Evolutionary conservation across 2,888 invertebrate genomes (phyloP).

Genomic region (Chironomus riparius): DNA sequence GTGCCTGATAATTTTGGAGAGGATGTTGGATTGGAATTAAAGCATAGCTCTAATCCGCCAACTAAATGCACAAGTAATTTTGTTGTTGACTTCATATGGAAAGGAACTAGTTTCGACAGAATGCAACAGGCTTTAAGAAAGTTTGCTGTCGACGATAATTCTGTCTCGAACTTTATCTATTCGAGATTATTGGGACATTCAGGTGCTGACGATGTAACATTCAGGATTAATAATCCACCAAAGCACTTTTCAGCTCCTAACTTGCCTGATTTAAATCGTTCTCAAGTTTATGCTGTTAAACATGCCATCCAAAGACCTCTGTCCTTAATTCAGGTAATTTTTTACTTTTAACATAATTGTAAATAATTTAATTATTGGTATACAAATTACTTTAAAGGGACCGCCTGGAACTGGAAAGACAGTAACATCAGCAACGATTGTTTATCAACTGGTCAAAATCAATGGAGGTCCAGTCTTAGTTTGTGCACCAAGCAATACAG

Average conservation of each 20-base stretch:
- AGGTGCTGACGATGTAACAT: conserved; percentile 86
- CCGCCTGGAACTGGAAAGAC: conserved; percentile 77
- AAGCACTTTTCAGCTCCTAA: conserved; percentile 97
- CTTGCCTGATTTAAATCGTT: conserved; percentile 93
- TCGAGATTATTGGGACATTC: conserved; percentile 92
- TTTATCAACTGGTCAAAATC: conserved; percentile 93
- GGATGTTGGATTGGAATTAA: conserved; percentile 94
- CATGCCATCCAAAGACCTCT: conserved; percentile 94
- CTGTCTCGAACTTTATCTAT: conserved; percentile 96
- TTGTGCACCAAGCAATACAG: conserved; percentile 98
- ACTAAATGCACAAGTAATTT: conserved; percentile 91
- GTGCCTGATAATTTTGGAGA: conserved; percentile 95
- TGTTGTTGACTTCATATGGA: conserved; percentile 98
- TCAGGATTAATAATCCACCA: conserved; percentile 76
- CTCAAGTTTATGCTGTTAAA: conserved; percentile 96
- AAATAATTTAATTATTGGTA: too few relatives aligned
- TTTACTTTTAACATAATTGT: too few relatives aligned
- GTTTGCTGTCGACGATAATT: conserved; percentile 92
- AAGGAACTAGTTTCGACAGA: conserved; percentile 94
- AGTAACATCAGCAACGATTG: conserved; percentile 97
- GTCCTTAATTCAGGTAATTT: conserved; percentile 65
- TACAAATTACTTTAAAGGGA: not conserved
- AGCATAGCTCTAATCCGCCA: conserved; percentile 84
- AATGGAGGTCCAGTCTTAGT: conserved; percentile 92
- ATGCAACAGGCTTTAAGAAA: conserved; percentile 92